phyloP scores from a whole-genome alignment of 2,888 invertebrate genomes.

The Caenorhabditis doughertyi region DNA sequence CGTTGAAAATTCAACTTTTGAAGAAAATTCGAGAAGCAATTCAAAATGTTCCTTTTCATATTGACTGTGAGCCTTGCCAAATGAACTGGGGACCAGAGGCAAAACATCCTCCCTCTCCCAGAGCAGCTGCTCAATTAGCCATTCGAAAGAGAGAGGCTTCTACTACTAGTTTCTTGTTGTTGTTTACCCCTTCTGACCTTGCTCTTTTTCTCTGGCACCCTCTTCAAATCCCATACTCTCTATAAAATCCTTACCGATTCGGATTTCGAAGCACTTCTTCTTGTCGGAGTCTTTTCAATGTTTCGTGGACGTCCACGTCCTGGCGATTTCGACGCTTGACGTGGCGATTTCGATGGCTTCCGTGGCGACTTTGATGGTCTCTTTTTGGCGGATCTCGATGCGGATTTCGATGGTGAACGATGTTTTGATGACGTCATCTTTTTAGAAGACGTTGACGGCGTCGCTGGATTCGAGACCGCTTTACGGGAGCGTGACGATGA shows the following conservation, averaged over 20 bases:
- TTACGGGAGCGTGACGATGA: conserved; percentile 37
- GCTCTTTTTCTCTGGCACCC: conserved; percentile 23
- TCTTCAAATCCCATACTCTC: neutral
- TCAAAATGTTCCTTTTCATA: neutral
- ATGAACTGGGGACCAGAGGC: neutral
- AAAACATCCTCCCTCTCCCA: neutral
- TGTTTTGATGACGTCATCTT: neutral
- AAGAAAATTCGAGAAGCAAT: neutral
- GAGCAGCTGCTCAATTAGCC: conserved; percentile 61
- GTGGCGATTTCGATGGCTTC: neutral
- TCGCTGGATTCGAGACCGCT: neutral
- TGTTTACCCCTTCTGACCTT: conserved; percentile 18
- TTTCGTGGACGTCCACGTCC: conserved; percentile 20
- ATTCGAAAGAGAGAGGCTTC: conserved; percentile 9
- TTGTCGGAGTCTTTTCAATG: neutral
- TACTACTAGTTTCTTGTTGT: conserved; percentile 46
- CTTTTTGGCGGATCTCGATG: neutral
- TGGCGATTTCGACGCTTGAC: conserved; percentile 29
- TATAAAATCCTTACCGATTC: conserved; percentile 1
- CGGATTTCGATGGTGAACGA: neutral
- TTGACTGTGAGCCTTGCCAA: no score
- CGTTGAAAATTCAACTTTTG: no score
- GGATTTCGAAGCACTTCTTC: neutral
- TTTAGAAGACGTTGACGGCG: neutral
- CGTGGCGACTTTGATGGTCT: neutral